A percentile compares a stretch with the other conserved stretches of the same genome.
Evolutionary conservation across 2,113 vertebrate species (phyloP).

Genomic region (Collichthys lucidus): DNA sequence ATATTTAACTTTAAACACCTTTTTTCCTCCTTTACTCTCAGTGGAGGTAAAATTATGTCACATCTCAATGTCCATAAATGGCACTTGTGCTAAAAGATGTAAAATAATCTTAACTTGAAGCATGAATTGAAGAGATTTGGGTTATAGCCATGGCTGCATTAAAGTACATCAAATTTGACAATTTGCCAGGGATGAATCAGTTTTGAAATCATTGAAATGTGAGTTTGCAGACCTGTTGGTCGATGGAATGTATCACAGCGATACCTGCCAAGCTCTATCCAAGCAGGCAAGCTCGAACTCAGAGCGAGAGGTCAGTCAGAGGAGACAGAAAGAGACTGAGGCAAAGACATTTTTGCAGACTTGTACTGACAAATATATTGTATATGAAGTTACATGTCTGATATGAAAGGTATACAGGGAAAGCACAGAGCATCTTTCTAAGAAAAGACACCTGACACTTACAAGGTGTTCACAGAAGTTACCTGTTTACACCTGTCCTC

Average conservation of each 20-base stretch:
- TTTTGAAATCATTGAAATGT: conserved; percentile 40
- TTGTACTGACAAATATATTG: conserved; percentile 30
- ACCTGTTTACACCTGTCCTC: conserved; percentile 26
- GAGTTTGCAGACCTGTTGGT: conserved; percentile 24
- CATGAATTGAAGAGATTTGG: conserved; percentile 19
- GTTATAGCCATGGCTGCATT: conserved; percentile 14
- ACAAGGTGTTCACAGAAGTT: conserved; percentile 13
- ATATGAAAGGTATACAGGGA: conserved; percentile 12
- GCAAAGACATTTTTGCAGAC: conserved; percentile 12
- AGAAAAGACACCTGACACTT: background rate
- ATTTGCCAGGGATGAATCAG: conserved; percentile 55
- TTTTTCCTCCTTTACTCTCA: background rate
- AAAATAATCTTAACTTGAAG: conserved; percentile 42
- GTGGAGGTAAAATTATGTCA: conserved; percentile 36
- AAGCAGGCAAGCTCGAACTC: conserved; percentile 55
- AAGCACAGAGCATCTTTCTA: background rate
- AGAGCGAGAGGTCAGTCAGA: conserved; percentile 7
- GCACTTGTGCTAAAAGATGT: background rate
- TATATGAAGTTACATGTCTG: conserved; percentile 29
- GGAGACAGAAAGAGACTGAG: conserved; percentile 4
- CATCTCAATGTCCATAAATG: background rate
- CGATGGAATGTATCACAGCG: conserved; percentile 41
- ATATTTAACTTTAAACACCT: background rate
- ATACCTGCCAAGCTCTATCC: conserved; percentile 34
- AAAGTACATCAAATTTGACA: conserved; percentile 2